phyloP scores from a whole-genome alignment of 2,888 invertebrate genomes.

The Allygus modestus region DNA sequence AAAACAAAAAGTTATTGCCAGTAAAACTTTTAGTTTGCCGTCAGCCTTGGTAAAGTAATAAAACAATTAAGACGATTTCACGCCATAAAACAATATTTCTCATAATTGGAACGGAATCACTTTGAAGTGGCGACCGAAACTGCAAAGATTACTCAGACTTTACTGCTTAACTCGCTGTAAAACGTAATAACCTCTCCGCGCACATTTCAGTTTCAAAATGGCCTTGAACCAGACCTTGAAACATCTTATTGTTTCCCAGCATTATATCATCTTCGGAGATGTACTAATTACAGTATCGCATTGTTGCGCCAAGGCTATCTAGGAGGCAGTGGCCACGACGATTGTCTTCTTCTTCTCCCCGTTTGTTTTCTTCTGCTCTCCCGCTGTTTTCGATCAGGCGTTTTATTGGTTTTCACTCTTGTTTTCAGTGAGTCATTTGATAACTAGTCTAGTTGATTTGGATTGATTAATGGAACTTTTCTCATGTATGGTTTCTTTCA shows the following conservation, averaged over 20 bases:
- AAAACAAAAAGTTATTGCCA: no score
- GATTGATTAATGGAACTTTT: background rate
- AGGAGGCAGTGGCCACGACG: slow-evolving; percentile 1
- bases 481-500: background rate
- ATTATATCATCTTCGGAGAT: slow-evolving; percentile 31
- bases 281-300: slow-evolving; percentile 34
- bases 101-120: background rate
- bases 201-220: background rate
- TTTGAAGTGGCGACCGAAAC: background rate
- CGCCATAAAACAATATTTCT: slow-evolving; percentile 7
- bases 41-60: background rate
- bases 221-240: slow-evolving; percentile 19
- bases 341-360: slow-evolving; percentile 14
- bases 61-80: background rate
- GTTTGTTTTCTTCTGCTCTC: slow-evolving; percentile 6
- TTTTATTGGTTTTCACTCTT: slow-evolving; percentile 16
- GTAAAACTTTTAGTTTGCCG: no score
- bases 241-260: slow-evolving; percentile 23
- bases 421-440: slow-evolving; percentile 11
- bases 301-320: background rate
- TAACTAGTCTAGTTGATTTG: slow-evolving; percentile 1
- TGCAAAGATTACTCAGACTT: background rate
- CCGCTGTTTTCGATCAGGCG: background rate
- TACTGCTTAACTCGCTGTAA: background rate
- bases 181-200: background rate